Evolutionary conservation across 2,888 invertebrate genomes (phyloP), one percentile per base, ranked within the genome.

Genomic region (Epistrophella euchroma): DNA sequence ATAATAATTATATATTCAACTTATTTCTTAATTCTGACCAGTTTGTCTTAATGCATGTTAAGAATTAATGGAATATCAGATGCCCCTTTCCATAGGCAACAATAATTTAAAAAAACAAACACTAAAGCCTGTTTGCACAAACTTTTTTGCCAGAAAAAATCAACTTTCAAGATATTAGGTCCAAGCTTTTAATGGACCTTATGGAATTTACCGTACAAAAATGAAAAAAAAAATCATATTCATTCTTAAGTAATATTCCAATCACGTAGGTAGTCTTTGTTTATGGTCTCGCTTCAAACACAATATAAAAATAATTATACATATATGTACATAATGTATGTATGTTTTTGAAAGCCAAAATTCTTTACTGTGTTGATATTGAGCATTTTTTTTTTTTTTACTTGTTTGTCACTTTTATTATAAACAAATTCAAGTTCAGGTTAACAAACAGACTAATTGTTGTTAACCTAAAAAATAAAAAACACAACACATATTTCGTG

Each of bases 241-340:
- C 43, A 7, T 2, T 15, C 0, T 25, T 2, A 52, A 15, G 2
- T 15, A 52, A n/a, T 32, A 56, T 22, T 60, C 22, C 0, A 60
- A 40, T 3, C 60, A 60, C 60, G 60, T 22, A 60, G 15, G 7
- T 45, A 3, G 0, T 58, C 15, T 37, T 60, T 13, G 13, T 11
- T 2, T 11, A 35, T 73, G 66, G 73, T 79, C 50, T 52, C 52
- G 28, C 2, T 52, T 25, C 22, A 60, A 60, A 50, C 79, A 17
- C 55, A 55, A 22, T n/a, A n/a, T n/a, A n/a, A n/a, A n/a, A n/a
- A n/a, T 56, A 73, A 79, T 79, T 79, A 52, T 22, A n/a, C n/a
- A n/a, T n/a, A n/a, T n/a, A n/a, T n/a, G n/a, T n/a, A n/a, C n/a
- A n/a, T n/a, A n/a, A n/a, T n/a, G n/a, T n/a, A n/a, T n/a, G n/a